Evolutionary conservation across 2,113 vertebrate genomes (phyloP), one percentile per base, ranked within the genome.

Genomic region (Leptobrachium leishanense): DNA sequence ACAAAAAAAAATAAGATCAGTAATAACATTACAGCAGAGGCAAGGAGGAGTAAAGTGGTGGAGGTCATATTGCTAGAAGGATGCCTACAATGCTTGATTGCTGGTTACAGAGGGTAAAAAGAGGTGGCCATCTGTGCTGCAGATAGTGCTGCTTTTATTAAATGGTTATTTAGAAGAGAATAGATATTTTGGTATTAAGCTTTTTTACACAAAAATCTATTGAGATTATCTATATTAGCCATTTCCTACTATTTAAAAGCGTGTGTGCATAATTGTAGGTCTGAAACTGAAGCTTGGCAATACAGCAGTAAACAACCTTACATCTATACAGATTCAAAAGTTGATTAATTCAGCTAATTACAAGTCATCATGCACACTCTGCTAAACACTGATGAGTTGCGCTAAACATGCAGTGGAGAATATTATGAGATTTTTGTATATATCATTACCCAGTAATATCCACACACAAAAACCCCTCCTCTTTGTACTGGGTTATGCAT

Each of bases 311-410:
- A 72, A 55, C 57, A 13, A 70, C 43, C 15, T 72, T 65, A 64
- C 40, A 64, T 44, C 62, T 72, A 63, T 79, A 8, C 57, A 72
- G 72, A 79, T 65, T 41, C 68, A 64, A 72, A 72, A 72, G 40
- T 66, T 79, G 77, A 79, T 79, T 79, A 79, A 79, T 73, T 72
- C 46, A 55, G 73, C 70, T 79, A 79, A 79, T 79, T 79, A 73
- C 50, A 73, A 66, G 59, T 62, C 11, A 73, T 72, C n/a, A 9
- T 53, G 65, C 41, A 72, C 69, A 79, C 46, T 73, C 69, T 79
- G 44, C 77, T 79, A 73, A 73, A 57, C 62, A 55, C 62, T 79
- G 68, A 79, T 66, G 77, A 79, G 77, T 43, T 79, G 69, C 72
- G 70, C 40, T 73, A 72, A 79, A 72, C 68, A 62, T 57, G 46